Evolutionary conservation across 2,113 vertebrate genomes (phyloP).

Genomic region (Quiscalus mexicanus): DNA sequence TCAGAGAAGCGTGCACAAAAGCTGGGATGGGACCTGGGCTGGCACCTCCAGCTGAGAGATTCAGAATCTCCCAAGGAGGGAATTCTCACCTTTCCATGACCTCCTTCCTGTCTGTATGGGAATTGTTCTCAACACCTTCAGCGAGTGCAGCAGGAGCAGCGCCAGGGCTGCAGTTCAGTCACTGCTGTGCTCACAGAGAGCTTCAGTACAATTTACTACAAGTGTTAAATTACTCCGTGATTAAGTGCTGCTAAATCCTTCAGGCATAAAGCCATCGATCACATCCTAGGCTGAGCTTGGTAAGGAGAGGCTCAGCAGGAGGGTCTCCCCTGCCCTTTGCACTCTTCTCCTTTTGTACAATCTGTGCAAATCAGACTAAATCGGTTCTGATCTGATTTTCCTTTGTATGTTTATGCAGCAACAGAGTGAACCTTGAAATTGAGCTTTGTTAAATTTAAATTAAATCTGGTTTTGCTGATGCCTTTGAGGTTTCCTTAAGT

Average conservation of each 20-base stretch:
- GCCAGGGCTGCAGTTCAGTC: background rate
- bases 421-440: accelerated
- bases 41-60: background rate
- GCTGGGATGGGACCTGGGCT: background rate
- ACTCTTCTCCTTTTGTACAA: background rate
- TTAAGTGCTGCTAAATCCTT: background rate
- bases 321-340: background rate
- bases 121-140: background rate
- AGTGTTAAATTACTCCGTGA: background rate
- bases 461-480: background rate
- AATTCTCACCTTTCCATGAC: background rate
- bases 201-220: background rate
- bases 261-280: background rate
- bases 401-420: accelerated
- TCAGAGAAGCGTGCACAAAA: background rate
- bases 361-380: background rate
- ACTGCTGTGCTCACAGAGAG: background rate
- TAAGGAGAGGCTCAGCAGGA: background rate
- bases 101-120: background rate
- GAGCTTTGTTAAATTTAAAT: background rate
- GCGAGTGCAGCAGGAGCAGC: background rate
- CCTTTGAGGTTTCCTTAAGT: background rate
- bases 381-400: background rate
- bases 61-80: background rate
- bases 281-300: background rate